A percentile compares a stretch with the other conserved stretches of the same genome.
Evolutionary conservation across 2,797 vertebrate species (phyloP).

Genomic region (Discoglossus pictus): DNA sequence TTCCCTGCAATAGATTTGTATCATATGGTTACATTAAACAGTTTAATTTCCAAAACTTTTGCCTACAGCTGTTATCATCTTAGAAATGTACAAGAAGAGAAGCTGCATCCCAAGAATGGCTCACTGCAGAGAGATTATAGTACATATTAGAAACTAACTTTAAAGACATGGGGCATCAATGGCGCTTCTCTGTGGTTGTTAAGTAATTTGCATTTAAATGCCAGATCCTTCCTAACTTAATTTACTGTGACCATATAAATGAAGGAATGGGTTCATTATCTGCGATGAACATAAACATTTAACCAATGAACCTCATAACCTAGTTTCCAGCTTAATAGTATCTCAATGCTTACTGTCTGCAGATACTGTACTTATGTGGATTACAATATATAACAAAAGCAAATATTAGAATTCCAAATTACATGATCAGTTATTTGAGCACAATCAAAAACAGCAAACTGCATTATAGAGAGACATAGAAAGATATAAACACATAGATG

Average conservation of each 20-base stretch:
- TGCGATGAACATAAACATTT: conserved; percentile 36
- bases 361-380: conserved; percentile 24
- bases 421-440: too few relatives aligned
- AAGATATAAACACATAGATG: too few relatives aligned
- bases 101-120: conserved; percentile 15
- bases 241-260: conserved; percentile 50
- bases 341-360: neutral
- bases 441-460: too few relatives aligned
- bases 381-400: too few relatives aligned
- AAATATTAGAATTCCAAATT: too few relatives aligned
- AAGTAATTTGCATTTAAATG: conserved; percentile 49
- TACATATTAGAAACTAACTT: neutral
- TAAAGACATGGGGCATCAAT: conserved; percentile 30
- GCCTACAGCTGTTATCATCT: conserved; percentile 28
- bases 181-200: conserved; percentile 25
- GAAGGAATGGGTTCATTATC: conserved; percentile 41
- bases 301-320: conserved; percentile 39
- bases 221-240: conserved; percentile 34
- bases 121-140: conserved; percentile 12
- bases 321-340: conserved; percentile 4
- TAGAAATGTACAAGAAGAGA: conserved; percentile 24
- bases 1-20: neutral
- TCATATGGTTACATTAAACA: conserved; percentile 17
- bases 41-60: conserved; percentile 24
- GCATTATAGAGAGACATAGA: too few relatives aligned